phyloP scores from a whole-genome alignment of 2,888 invertebrate genomes.

The Bursaphelenchus okinawaensis region DNA sequence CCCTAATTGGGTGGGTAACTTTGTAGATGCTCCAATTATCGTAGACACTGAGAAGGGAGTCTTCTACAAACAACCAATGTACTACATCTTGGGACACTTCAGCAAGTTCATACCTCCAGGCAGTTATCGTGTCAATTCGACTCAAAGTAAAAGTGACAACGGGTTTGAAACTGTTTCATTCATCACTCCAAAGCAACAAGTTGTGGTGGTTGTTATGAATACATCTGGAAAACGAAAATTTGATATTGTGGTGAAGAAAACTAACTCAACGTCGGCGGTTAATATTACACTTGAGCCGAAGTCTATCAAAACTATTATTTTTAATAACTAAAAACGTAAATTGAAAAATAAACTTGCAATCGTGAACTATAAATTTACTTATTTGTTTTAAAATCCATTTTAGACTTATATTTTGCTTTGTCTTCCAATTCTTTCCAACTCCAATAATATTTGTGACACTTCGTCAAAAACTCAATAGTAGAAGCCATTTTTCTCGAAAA shows the following conservation, averaged over 20 bases:
- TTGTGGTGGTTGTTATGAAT: neutral
- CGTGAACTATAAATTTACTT: too few species aligned
- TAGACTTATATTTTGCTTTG: too few species aligned
- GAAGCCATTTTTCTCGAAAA: neutral
- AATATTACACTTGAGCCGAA: neutral
- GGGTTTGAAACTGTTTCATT: neutral
- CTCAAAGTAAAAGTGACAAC: neutral
- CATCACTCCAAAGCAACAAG: neutral
- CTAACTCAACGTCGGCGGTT: neutral
- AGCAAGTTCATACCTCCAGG: slow-evolving; percentile 12
- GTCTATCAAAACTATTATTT: neutral
- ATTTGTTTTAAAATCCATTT: too few species aligned
- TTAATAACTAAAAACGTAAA: neutral
- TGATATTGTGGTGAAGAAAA: neutral
- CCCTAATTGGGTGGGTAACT: slow-evolving; percentile 77
- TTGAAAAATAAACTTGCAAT: too few species aligned
- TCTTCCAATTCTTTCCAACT: too few species aligned
- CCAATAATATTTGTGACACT: neutral
- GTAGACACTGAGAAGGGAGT: slow-evolving; percentile 65
- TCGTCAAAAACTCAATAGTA: neutral
- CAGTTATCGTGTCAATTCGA: neutral
- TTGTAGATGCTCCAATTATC: slow-evolving; percentile 75
- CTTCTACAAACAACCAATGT: slow-evolving; percentile 83
- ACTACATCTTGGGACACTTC: slow-evolving; percentile 74
- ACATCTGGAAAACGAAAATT: neutral